These are phyloP conservation scores for Nomada ferruginata DNA, from an alignment of 2,888 invertebrate genomes.

Conservation along the genomic window DNA sequence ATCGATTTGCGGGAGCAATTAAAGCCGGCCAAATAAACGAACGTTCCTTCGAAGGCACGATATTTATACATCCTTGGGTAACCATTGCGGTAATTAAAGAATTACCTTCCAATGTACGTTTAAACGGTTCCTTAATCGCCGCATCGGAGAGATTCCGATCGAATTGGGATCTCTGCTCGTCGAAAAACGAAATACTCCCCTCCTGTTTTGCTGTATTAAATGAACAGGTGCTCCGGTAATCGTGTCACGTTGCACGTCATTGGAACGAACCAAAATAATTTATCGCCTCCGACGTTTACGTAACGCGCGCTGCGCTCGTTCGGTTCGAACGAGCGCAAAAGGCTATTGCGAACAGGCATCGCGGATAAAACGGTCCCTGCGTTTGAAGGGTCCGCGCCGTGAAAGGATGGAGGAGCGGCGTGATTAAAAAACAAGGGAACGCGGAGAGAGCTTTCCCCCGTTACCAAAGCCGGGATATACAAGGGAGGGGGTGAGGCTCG, in stretches of 20 bases:
- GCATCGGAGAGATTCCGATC: no score
- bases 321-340: not conserved
- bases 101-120: no score
- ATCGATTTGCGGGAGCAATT: no score
- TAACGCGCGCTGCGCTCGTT: slow-evolving; percentile 13
- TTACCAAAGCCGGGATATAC: not conserved
- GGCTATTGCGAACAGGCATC: not conserved
- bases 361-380: slow-evolving; percentile 2
- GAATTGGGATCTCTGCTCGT: no score
- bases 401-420: not conserved
- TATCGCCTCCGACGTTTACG: slow-evolving; percentile 12
- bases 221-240: no score
- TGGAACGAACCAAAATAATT: slow-evolving; percentile 30
- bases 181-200: no score
- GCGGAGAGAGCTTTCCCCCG: slow-evolving; percentile 6
- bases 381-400: slow-evolving; percentile 22
- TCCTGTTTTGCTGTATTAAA: no score
- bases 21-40: not conserved
- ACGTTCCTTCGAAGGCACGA: slow-evolving; percentile 8
- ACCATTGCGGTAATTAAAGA: no score
- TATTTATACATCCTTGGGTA: no score
- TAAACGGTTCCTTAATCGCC: no score
- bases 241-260: slow-evolving; percentile 12
- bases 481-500: slow-evolving; percentile 49
- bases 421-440: not conserved